Conservation (phyloP, 2,797 vertebrate genomes). For the Falco biarmicus region DNA sequence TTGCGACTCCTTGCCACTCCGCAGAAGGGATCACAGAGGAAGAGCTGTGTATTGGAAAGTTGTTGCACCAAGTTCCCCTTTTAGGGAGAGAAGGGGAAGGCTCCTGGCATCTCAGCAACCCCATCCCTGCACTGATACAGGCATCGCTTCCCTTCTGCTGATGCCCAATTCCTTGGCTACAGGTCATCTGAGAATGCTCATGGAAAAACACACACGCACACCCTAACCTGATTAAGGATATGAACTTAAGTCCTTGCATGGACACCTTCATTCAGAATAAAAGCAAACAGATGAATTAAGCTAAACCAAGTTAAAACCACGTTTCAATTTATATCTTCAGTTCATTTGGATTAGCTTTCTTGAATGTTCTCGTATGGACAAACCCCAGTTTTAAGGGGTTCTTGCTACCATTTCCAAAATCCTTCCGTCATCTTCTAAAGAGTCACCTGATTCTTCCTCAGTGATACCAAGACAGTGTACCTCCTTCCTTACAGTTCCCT, state of each 20-base stretch:
- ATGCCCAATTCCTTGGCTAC: accelerated
- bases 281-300: not conserved
- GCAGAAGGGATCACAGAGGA: not conserved
- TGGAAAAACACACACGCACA: not conserved
- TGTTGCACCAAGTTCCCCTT: accelerated
- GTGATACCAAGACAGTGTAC: accelerated
- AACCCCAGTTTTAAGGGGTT: not conserved
- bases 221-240: not conserved
- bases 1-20: accelerated
- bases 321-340: not conserved
- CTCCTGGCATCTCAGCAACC: not conserved
- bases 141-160: not conserved
- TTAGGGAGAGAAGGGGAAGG: not conserved
- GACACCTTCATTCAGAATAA: not conserved
- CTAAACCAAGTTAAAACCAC: not conserved
- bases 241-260: not conserved
- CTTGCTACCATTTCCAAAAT: not conserved
- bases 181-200: accelerated
- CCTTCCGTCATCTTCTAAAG: not conserved
- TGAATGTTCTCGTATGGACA: not conserved
- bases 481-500: accelerated
- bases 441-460: not conserved
- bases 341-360: not conserved
- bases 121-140: accelerated
- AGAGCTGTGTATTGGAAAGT: not conserved